These are phyloP conservation scores for Python bivittatus DNA, from an alignment of 2,113 vertebrate genomes.

Conservation along the genomic window DNA sequence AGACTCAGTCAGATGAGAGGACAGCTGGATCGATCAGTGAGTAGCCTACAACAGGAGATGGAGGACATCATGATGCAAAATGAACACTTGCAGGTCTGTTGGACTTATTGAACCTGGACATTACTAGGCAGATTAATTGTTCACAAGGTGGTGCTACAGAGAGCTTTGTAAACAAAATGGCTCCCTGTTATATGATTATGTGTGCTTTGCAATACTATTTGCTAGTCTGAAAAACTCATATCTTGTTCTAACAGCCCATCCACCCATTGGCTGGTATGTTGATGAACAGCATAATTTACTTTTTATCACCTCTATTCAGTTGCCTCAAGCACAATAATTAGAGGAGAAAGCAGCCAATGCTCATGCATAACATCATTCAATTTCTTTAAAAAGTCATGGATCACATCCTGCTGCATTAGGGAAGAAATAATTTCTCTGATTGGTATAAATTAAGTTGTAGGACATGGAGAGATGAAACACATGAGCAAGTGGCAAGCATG, in stretches of 20 bases:
- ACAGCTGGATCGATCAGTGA: conserved; percentile 59
- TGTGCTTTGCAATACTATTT: background rate
- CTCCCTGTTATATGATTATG: background rate
- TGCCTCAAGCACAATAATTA: background rate
- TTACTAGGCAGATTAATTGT: background rate
- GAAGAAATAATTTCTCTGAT: background rate
- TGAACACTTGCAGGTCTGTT: conserved; percentile 67
- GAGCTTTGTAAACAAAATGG: background rate
- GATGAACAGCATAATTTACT: background rate
- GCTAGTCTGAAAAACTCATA: background rate
- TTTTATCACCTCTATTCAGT: background rate
- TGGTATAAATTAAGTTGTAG: background rate
- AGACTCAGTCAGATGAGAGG: conserved; percentile 62
- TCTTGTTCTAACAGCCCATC: background rate
- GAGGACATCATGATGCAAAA: conserved; percentile 61
- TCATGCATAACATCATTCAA: background rate
- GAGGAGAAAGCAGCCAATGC: background rate
- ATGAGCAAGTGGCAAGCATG: background rate
- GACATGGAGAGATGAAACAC: background rate
- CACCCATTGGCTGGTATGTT: background rate
- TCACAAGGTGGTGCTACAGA: background rate
- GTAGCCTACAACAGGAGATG: conserved; percentile 67
- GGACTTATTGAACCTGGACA: background rate
- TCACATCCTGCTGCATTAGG: background rate
- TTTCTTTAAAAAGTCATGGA: background rate